Evolutionary conservation across 2,797 vertebrate species (phyloP), one percentile per base, ranked within the genome.

Genomic region (Eremophila alpestris): DNA sequence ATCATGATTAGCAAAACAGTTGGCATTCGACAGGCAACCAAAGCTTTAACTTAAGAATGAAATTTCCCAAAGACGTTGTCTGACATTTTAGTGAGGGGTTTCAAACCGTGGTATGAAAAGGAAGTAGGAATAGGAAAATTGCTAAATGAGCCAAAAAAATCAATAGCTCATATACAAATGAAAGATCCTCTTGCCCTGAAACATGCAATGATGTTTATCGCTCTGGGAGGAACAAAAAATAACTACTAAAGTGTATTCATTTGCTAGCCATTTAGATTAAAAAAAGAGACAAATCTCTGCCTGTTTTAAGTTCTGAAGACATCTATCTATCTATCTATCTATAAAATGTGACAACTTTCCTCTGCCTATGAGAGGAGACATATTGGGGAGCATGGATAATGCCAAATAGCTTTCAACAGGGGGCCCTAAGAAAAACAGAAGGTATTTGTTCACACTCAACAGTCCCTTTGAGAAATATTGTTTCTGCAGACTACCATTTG

Each of bases 371-470:
- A 85, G 29, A 81, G 54, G 27, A 91, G 7, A 51, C 54, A 23
- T 89, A 87, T 68, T 68, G n/a, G 58, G 64, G 93, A 96, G 71
- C 62, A 83, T 20, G 62, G 62, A 75, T 75, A 87, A 75, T 58
- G 79, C 82, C 91, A 96, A 89, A 94, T 40, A 94, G n/a, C 84
- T 96, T 95, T 96, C 95, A 96, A 69, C 89, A 90, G 69, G 40
- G 46, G 85, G 71, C 82, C 93, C 82, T 89, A 92, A 93, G 82
- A 64, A 89, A 93, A 96, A 95, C 79, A 96, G 89, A 87, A 83
- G 69, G 55, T 95, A 75, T 87, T 94, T 94, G 93, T 95, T 96
- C 91, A 92, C 93, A 95, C 93, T 96, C 93, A 96, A 80, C 87
- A 94, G 75, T 87, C 65, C 34, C 29, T 94, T 91, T 78, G 91